Conservation (phyloP, 2,888 invertebrate genomes). For the Xestia c-nigrum region DNA sequence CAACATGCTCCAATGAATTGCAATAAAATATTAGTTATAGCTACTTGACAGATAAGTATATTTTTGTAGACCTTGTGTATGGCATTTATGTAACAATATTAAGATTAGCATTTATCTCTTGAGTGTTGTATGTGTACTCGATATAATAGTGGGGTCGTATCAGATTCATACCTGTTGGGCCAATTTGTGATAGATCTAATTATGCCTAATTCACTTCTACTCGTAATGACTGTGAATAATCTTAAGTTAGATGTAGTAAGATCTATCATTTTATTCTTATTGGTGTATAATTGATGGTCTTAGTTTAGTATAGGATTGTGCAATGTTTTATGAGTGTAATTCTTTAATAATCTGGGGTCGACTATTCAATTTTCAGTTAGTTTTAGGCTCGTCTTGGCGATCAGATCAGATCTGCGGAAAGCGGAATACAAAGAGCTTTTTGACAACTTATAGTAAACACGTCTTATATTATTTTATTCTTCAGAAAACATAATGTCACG, state of each 20-base stretch:
- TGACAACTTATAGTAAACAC: background rate
- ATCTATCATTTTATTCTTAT: background rate
- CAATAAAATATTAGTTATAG: constrained; percentile 31
- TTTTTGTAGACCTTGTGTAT: constrained; percentile 18
- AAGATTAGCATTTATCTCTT: constrained; percentile 12
- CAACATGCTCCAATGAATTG: constrained; percentile 1
- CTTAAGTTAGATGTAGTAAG: background rate
- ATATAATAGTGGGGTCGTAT: background rate
- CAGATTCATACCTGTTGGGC: background rate
- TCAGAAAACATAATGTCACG: background rate
- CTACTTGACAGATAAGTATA: constrained; percentile 7
- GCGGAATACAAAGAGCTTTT: background rate
- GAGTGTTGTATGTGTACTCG: constrained; percentile 3
- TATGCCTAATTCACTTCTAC: background rate
- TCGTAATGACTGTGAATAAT: background rate
- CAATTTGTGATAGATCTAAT: constrained; percentile 1
- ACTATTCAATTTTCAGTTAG: background rate
- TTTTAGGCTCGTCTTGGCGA: background rate
- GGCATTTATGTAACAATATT: constrained; percentile 21
- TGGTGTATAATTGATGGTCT: background rate
- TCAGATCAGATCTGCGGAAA: background rate
- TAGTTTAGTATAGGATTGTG: constrained; percentile 1
- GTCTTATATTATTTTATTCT: background rate
- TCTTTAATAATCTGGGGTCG: background rate
- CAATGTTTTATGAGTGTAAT: constrained; percentile 4